Evolutionary conservation across 2,113 vertebrate genomes (phyloP).

Genomic region (Chroicocephalus ridibundus): DNA sequence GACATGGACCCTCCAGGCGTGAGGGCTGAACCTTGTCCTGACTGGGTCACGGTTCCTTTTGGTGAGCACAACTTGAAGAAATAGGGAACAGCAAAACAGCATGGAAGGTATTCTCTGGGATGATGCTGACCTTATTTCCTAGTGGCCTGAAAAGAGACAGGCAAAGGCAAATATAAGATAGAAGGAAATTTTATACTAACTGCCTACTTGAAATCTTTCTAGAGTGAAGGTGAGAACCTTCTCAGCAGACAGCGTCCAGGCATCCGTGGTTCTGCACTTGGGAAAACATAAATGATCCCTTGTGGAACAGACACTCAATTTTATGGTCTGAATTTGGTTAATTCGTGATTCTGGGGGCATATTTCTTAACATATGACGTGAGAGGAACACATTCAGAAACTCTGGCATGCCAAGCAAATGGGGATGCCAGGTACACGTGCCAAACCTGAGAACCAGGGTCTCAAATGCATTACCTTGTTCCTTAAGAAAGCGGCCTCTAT

Average conservation of each 20-base stretch:
- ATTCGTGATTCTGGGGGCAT: neutral
- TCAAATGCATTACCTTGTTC: rapidly evolving
- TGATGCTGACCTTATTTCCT: neutral
- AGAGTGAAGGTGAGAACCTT: neutral
- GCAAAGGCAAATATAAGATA: neutral
- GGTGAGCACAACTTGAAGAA: neutral
- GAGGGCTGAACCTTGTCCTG: neutral
- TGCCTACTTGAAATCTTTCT: neutral
- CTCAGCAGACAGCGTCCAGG: neutral
- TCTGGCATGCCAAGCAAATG: neutral
- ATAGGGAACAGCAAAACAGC: neutral
- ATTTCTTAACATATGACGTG: neutral
- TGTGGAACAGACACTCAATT: neutral
- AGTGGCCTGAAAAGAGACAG: neutral
- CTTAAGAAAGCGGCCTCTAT: neutral
- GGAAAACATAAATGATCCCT: neutral
- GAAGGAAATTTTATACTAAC: neutral
- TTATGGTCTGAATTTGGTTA: neutral
- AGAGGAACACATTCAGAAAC: neutral
- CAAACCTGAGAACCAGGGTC: neutral
- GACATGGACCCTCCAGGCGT: neutral
- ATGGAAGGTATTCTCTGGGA: neutral
- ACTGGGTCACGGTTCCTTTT: neutral
- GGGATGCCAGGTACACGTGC: neutral
- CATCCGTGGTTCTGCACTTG: neutral